Base-by-base conservation (phyloP, 2,113 vertebrate genomes). In the Hucho hucho region DNA sequence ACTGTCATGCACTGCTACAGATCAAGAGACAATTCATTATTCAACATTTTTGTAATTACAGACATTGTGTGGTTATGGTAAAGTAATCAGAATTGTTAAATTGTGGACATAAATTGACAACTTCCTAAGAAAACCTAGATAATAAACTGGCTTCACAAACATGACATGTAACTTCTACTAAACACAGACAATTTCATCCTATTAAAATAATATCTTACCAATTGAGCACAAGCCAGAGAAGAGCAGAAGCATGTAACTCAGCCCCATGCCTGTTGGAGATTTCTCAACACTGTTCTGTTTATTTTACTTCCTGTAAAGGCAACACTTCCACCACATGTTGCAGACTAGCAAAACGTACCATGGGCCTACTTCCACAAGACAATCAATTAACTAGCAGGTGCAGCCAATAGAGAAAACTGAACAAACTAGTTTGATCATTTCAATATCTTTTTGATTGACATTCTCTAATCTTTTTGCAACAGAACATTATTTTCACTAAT, bases 281-380 rank as follows among this genome's bases (percentile, higher is more conserved):
- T 11, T 46, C 37, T 69, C 67, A 47, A 47, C 43, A 28, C 20
- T 69, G 67, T 18, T 49, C 47, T 53, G 49, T 53, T 53, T 13
- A 69, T 9, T 53, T 69, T n/a, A 24, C 37, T 84, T 85, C 81
- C 83, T 85, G 81, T 75, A 75, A 75, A 70, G 79, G 75, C 79
- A 81, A 82, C 81, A 82, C 81, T 82, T 85, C 11, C 78, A 79
- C 83, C 84, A 80, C 64, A 59, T n/a, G 18, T 11, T 53, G 61
- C 79, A 81, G 61, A 13, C 58, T 66, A 65, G 58, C 47, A 63
- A 77, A 43, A 69, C 22, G 0, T n/a, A 6, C 7, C 4, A 26
- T 46, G 26, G 14, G 6, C 67, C 13, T 7, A 20, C 43, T 68
- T 49, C 32, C 47, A 37, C 61, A 28, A 13, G 46, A 13, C 24